These are phyloP conservation scores for Cololabis saira DNA, from an alignment of 2,113 vertebrate genomes.

Conservation along the genomic window DNA sequence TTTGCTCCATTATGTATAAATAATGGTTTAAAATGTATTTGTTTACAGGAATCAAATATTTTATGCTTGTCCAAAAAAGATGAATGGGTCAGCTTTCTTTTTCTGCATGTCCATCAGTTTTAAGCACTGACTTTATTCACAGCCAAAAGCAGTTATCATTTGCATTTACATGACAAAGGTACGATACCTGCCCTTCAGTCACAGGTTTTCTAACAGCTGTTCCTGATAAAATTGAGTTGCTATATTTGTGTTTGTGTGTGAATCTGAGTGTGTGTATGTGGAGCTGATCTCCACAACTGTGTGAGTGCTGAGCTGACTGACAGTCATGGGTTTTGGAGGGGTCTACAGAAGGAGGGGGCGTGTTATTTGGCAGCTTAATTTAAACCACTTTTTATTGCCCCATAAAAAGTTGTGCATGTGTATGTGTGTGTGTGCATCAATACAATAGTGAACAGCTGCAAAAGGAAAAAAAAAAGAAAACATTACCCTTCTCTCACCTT, in stretches of 20 bases:
- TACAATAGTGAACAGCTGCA: too few relatives aligned
- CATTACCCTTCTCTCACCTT: not conserved
- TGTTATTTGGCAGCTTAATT: slow-evolving; percentile 69
- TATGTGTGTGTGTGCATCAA: too few relatives aligned
- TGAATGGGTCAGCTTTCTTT: too few relatives aligned
- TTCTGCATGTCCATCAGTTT: not conserved
- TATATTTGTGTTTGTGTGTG: slow-evolving; percentile 20
- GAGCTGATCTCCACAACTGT: slow-evolving; percentile 53
- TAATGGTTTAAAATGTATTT: too few relatives aligned
- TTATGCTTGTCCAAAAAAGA: too few relatives aligned
- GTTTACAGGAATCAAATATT: too few relatives aligned
- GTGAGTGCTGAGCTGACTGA: slow-evolving; percentile 62
- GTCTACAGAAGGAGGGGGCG: slow-evolving; percentile 21
- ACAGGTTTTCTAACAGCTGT: slow-evolving; percentile 31
- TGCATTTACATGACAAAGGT: slow-evolving; percentile 36
- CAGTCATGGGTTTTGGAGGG: slow-evolving; percentile 62
- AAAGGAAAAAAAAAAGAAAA: too few relatives aligned
- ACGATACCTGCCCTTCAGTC: slow-evolving; percentile 31
- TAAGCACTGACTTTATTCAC: slow-evolving; percentile 8
- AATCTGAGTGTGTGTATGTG: slow-evolving; percentile 16
- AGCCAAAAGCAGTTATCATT: slow-evolving; percentile 17
- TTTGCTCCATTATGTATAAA: too few relatives aligned
- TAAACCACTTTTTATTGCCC: slow-evolving; percentile 44
- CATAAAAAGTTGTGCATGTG: too few relatives aligned
- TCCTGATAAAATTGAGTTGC: slow-evolving; percentile 37